These are phyloP conservation scores for Sinella curviseta DNA, from an alignment of 1,140 invertebrate species.

Conservation along the genomic window DNA sequence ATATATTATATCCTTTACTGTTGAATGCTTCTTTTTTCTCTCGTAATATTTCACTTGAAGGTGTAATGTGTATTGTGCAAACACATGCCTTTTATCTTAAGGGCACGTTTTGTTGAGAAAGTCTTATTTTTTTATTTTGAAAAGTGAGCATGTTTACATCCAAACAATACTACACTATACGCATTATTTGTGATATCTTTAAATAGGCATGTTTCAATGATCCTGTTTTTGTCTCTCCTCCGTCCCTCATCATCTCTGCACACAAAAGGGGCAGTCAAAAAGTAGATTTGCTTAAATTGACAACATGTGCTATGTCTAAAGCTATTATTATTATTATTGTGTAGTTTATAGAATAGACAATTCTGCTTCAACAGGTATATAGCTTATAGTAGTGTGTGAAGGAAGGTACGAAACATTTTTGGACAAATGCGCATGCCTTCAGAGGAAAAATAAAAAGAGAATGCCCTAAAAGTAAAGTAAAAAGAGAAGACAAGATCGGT, in stretches of 20 bases:
- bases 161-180: too few species aligned
- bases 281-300: conserved; percentile 17
- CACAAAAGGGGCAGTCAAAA: not conserved
- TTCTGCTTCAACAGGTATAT: not conserved
- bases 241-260: not conserved
- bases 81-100: too few species aligned
- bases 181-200: not conserved
- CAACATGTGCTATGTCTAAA: not conserved
- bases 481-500: not conserved
- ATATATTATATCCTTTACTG: too few species aligned
- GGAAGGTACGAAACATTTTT: too few species aligned
- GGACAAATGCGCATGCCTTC: not conserved
- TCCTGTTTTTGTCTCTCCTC: not conserved
- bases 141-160: too few species aligned
- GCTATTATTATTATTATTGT: not conserved
- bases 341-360: not conserved
- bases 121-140: too few species aligned
- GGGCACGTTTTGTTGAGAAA: too few species aligned
- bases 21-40: too few species aligned
- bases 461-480: too few species aligned
- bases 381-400: too few species aligned
- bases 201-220: not conserved
- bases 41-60: too few species aligned
- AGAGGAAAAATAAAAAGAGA: not conserved
- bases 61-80: too few species aligned